Percentiles rank a stretch among this genome's conserved stretches.
Evolutionary conservation across 1,140 invertebrate species (phyloP).

Genomic region (Drosophila parvula): DNA sequence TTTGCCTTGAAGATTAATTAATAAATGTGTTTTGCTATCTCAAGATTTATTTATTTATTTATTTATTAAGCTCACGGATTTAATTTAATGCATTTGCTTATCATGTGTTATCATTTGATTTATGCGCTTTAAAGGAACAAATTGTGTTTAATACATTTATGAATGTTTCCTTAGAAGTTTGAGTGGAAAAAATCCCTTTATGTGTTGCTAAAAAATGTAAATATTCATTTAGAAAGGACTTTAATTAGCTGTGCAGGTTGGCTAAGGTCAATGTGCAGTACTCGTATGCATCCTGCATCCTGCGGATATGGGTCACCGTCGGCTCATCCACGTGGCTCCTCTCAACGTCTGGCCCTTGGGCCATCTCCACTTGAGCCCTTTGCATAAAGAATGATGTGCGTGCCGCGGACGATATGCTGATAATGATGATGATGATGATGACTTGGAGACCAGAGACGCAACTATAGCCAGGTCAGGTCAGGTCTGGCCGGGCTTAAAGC

Average conservation of each 20-base stretch:
- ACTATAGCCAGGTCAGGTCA: conserved; percentile 52
- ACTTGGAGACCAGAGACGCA: conserved; percentile 18
- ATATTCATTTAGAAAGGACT: conserved; percentile 15
- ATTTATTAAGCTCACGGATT: not conserved
- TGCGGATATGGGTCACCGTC: conserved; percentile 59
- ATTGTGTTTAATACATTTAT: not conserved
- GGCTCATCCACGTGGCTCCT: conserved; percentile 21
- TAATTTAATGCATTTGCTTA: conserved; percentile 5
- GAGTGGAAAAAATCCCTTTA: not conserved
- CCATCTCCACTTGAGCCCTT: conserved; percentile 27
- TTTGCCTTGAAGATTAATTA: not conserved
- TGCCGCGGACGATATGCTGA: conserved; percentile 30
- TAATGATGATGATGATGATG: conserved; percentile 30
- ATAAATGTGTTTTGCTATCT: not conserved
- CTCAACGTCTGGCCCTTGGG: conserved; percentile 6
- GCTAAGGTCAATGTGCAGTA: conserved; percentile 62
- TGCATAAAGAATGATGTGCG: conserved; percentile 72
- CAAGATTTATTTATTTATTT: conserved; percentile 9
- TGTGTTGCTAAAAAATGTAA: not conserved
- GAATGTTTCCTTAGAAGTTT: not conserved
- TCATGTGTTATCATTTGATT: not conserved
- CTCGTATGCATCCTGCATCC: conserved; percentile 48
- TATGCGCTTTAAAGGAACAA: not conserved
- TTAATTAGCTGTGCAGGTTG: conserved; percentile 59
- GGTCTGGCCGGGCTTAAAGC: conserved; percentile 61